phyloP scores from a whole-genome alignment of 23 tunicate species.

The Pegea sp. region DNA sequence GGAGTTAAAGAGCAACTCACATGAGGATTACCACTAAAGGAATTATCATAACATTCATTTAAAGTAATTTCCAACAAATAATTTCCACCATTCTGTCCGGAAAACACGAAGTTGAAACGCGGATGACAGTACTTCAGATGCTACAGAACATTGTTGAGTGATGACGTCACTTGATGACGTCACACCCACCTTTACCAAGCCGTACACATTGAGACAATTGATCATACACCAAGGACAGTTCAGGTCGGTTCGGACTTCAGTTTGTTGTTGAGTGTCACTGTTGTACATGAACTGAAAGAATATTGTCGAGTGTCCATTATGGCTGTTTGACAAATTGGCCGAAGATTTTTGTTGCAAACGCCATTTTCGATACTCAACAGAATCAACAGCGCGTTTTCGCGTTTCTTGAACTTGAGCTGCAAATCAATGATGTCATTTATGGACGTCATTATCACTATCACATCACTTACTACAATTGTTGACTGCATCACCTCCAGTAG shows the following conservation, averaged over 20 bases:
- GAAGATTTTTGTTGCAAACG: neutral
- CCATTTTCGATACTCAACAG: constrained; percentile 25
- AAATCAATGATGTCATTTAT: too few species aligned
- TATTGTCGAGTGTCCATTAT: too few species aligned
- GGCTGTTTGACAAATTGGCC: too few species aligned
- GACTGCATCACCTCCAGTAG: too few species aligned
- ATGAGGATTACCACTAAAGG: constrained; percentile 77
- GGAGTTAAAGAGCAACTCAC: constrained; percentile 1
- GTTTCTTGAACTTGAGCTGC: constrained; percentile 1
- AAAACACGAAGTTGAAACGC: constrained; percentile 36
- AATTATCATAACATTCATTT: constrained; percentile 87
- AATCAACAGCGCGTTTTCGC: constrained; percentile 17
- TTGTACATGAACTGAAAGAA: constrained; percentile 83
- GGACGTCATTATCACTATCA: too few species aligned
- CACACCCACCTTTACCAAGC: constrained; percentile 34
- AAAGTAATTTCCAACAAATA: constrained; percentile 44
- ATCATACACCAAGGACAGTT: constrained; percentile 83
- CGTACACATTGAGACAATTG: constrained; percentile 62
- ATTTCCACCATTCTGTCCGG: constrained; percentile 7
- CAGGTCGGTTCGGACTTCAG: constrained; percentile 60
- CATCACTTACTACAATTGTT: too few species aligned
- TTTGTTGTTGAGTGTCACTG: constrained; percentile 78
- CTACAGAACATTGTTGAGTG: too few species aligned
- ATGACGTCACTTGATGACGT: neutral
- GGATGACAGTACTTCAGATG: constrained; percentile 77